These are phyloP conservation scores for Kryptopterus vitreolus DNA, from an alignment of 2,797 vertebrate genomes.

Conservation along the genomic window DNA sequence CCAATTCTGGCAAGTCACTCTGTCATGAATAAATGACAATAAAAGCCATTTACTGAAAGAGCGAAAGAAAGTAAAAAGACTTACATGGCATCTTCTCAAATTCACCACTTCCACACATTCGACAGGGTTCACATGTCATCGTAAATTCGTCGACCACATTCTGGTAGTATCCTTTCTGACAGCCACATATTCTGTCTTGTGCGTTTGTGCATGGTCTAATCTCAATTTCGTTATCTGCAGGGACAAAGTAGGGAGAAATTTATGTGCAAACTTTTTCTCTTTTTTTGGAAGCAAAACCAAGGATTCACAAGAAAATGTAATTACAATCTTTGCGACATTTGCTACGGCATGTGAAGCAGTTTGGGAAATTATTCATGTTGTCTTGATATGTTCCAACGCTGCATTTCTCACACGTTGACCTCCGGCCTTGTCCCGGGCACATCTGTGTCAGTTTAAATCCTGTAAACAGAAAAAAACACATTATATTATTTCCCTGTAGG, in stretches of 20 bases:
- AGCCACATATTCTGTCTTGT: conserved; percentile 62
- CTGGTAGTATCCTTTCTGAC: conserved; percentile 57
- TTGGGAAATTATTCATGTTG: background rate
- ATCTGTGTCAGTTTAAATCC: conserved; percentile 60
- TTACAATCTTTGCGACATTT: conserved; percentile 52
- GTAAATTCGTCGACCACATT: fast-evolving
- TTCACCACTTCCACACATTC: conserved; percentile 49
- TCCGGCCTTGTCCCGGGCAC: conserved; percentile 18
- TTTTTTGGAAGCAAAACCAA: no score
- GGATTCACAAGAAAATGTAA: background rate
- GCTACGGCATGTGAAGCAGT: conserved; percentile 55
- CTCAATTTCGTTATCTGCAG: background rate
- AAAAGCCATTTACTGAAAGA: background rate
- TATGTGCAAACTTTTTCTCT: no score
- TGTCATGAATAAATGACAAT: background rate
- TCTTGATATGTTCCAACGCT: conserved; percentile 15
- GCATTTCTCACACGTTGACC: conserved; percentile 59
- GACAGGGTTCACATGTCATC: conserved; percentile 57
- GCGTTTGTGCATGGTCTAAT: fast-evolving
- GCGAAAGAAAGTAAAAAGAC: conserved; percentile 32
- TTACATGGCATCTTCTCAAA: conserved; percentile 55
- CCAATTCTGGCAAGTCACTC: background rate
- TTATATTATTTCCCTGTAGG: no score
- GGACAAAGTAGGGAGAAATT: background rate
- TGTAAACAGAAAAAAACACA: conserved; percentile 51